These are phyloP conservation scores for Sitobion miscanthi DNA, from an alignment of 1,140 invertebrate genomes.

Conservation along the genomic window DNA sequence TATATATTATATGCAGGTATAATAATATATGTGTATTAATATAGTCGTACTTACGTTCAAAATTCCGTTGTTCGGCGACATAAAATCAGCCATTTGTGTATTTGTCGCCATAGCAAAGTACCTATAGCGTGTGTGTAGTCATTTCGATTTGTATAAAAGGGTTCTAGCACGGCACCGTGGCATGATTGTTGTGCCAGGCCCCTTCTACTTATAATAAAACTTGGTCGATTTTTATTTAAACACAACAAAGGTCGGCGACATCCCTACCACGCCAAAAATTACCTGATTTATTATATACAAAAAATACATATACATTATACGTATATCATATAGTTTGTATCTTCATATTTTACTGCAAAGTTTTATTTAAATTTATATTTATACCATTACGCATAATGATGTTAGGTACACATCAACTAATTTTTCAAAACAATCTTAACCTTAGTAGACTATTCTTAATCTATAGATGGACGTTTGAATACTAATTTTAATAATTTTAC, in stretches of 20 bases:
- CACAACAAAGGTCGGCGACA: background rate
- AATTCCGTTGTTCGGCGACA: conserved; percentile 34
- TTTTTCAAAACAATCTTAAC: background rate
- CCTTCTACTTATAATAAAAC: background rate
- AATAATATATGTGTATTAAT: background rate
- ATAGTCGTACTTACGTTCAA: background rate
- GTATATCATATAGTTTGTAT: background rate
- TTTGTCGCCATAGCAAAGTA: conserved; percentile 49
- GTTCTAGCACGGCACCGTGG: conserved; percentile 57
- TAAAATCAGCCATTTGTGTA: conserved; percentile 41
- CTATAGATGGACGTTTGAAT: too few relatives aligned
- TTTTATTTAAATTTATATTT: background rate
- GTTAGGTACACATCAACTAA: background rate
- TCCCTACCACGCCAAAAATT: conserved; percentile 1
- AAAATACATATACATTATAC: background rate
- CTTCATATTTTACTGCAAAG: background rate
- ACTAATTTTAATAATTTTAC: background rate
- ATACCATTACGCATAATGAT: background rate
- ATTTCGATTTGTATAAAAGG: conserved; percentile 40
- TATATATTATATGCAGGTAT: background rate
- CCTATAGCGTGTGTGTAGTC: conserved; percentile 25
- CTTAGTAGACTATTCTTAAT: background rate
- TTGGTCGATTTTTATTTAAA: conserved; percentile 20
- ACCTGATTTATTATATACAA: conserved; percentile 54
- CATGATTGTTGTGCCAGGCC: conserved; percentile 13